A percentile compares a stretch with the other conserved stretches of the same genome.
These are phyloP conservation scores for Sminthurides aquaticus DNA, from an alignment of 2,888 invertebrate species.

Conservation along the genomic window DNA sequence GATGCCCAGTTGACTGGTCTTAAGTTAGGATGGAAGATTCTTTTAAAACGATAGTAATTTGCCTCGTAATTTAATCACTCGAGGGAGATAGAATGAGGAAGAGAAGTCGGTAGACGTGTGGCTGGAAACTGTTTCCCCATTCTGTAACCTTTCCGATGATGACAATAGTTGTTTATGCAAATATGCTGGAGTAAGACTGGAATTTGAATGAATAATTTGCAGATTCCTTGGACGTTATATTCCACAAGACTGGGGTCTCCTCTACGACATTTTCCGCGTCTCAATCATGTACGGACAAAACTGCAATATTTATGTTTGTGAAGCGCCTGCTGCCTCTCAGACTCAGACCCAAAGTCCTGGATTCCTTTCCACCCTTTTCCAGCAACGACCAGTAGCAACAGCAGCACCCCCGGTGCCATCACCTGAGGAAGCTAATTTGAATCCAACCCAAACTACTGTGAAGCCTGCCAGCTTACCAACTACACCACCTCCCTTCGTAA, in stretches of 20 bases:
- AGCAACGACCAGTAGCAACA: too few species aligned
- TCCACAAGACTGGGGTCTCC: slow-evolving; percentile 29
- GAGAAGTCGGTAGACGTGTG: too few species aligned
- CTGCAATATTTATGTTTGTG: slow-evolving; percentile 34
- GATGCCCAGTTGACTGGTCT: too few species aligned
- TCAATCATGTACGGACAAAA: slow-evolving; percentile 38
- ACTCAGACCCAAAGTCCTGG: too few species aligned
- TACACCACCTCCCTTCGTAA: not conserved
- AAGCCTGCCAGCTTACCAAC: not conserved
- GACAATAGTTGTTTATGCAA: too few species aligned
- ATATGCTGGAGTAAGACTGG: too few species aligned
- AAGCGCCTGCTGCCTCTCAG: not conserved
- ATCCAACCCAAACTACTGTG: not conserved
- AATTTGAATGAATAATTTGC: slow-evolving; percentile 2
- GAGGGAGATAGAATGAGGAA: too few species aligned
- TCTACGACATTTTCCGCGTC: slow-evolving; percentile 36
- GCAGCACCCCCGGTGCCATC: not conserved
- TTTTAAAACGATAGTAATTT: too few species aligned
- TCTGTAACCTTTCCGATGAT: too few species aligned
- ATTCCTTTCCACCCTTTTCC: not conserved
- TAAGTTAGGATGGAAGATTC: too few species aligned
- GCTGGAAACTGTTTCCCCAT: too few species aligned
- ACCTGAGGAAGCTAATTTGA: not conserved
- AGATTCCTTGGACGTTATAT: slow-evolving; percentile 33
- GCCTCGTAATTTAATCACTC: too few species aligned